phyloP scores from a whole-genome alignment of 2,113 vertebrate species.

The Choloepus hoffmanni region DNA sequence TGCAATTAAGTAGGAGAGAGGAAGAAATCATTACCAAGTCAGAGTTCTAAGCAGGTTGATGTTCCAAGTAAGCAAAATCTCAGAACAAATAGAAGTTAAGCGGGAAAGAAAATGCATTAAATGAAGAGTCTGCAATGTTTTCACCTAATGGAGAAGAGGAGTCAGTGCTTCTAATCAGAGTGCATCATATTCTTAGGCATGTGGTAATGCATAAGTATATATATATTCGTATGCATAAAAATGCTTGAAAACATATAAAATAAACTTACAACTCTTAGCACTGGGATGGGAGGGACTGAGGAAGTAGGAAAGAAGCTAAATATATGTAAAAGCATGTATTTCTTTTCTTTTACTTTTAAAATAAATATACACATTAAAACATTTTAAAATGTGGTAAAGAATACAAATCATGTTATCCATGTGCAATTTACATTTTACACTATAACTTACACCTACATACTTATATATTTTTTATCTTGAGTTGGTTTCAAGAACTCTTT shows the following conservation, averaged over 20 bases:
- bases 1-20: neutral
- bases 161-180: neutral
- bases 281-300: neutral
- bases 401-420: neutral
- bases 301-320: neutral
- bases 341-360: conserved; percentile 26
- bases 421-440: neutral
- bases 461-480: conserved; percentile 29
- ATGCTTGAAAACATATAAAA: neutral
- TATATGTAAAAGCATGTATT: neutral
- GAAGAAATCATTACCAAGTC: neutral
- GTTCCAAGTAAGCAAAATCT: neutral
- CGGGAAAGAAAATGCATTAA: neutral
- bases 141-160: neutral
- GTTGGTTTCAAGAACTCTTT: neutral
- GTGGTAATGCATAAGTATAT: neutral
- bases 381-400: neutral
- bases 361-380: conserved; percentile 19
- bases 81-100: neutral
- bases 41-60: neutral
- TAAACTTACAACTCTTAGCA: neutral
- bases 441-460: neutral
- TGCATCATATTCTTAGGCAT: neutral
- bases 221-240: neutral
- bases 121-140: neutral